Conservation (phyloP, 2,797 vertebrate genomes). For the Tauraco hartlaubi region DNA sequence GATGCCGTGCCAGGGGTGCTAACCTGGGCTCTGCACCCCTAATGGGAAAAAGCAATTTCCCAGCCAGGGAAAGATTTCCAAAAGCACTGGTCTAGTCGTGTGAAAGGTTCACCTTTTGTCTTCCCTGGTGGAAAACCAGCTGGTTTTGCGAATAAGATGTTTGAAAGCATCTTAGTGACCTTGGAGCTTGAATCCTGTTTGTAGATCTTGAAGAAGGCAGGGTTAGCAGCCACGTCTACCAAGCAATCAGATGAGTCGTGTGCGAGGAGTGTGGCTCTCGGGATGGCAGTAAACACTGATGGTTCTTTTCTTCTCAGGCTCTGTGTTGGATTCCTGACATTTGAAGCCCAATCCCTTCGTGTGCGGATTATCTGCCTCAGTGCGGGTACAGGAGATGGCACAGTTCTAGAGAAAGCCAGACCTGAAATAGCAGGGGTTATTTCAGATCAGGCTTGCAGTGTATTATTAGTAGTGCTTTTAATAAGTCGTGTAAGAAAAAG, state of each 20-base stretch:
- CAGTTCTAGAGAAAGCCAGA: constrained; percentile 14
- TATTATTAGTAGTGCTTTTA: constrained; percentile 31
- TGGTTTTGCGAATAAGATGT: not conserved
- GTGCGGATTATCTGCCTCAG: constrained; percentile 37
- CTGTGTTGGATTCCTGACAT: not conserved
- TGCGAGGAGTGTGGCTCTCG: not conserved
- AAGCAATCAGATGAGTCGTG: not conserved
- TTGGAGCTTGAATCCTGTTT: not conserved
- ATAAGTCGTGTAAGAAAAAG: constrained; percentile 45
- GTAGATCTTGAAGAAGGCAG: not conserved
- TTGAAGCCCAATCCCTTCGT: constrained; percentile 16
- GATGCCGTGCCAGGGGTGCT: fast-evolving
- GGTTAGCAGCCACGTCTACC: not conserved
- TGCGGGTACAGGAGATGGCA: not conserved
- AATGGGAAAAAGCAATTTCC: not conserved
- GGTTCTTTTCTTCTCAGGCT: not conserved
- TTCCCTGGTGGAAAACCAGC: not conserved
- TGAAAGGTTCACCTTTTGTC: not conserved
- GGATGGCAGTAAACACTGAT: not conserved
- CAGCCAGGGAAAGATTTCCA: not conserved
- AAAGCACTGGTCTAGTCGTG: not conserved
- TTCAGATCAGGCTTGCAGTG: constrained; percentile 6
- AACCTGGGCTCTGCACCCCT: not conserved
- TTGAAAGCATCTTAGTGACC: not conserved
- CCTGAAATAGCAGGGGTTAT: constrained; percentile 46